Conservation (phyloP, 1,140 invertebrate species). For the Lepidurus couesii region DNA sequence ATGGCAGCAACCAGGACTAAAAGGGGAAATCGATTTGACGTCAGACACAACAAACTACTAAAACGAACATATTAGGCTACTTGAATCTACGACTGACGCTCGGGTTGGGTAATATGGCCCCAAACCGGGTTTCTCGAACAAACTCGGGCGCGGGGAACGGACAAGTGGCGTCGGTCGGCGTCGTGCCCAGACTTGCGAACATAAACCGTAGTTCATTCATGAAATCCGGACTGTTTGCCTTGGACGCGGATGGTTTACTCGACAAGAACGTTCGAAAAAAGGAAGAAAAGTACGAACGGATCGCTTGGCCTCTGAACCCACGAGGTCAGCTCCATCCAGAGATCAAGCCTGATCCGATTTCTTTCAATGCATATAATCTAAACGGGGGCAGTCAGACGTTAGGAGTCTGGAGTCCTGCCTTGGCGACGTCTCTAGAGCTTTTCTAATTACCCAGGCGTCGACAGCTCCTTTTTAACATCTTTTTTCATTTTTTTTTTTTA, state of each 20-base stretch:
- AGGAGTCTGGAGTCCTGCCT: not conserved
- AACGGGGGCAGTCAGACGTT: not conserved
- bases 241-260: not conserved
- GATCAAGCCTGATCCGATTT: conserved; percentile 8
- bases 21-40: no score
- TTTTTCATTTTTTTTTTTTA: no score
- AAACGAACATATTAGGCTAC: no score
- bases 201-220: not conserved
- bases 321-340: not conserved
- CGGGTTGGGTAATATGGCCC: not conserved
- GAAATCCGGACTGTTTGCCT: not conserved
- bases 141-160: not conserved
- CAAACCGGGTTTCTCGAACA: not conserved
- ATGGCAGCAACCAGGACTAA: no score
- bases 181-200: not conserved
- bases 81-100: no score
- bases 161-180: conserved; percentile 16
- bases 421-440: no score
- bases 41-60: no score
- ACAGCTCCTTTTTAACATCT: no score
- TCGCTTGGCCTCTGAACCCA: no score
- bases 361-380: not conserved
- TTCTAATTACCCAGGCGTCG: no score
- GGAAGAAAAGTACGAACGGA: no score
- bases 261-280: no score